Evolutionary conservation across 1,140 invertebrate species (phyloP), one percentile per base, ranked within the genome.

Genomic region (Asbolus verrucosus): DNA sequence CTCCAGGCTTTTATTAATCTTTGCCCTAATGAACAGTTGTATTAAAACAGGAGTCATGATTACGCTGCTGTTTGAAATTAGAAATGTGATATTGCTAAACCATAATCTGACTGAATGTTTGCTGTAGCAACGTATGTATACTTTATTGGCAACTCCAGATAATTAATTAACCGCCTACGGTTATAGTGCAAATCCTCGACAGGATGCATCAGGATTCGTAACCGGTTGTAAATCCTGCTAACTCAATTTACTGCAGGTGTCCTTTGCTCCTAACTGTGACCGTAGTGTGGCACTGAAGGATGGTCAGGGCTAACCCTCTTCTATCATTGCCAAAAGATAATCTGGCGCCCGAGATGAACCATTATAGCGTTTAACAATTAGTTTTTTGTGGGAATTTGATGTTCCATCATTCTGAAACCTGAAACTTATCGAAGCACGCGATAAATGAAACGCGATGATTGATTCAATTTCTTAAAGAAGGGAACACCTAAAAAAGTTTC

Each of bases 401-500:
- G 19, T 27, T 8, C 3, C 3, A 54, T 54, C n/a, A n/a, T 36
- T 36, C n/a, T 2, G 2, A 11, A 2, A 3, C 6, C 33, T 13
- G 21, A 18, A 43, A 50, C 6, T 50, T 50, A 21, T 19, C 43
- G 19, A 50, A 6, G 8, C n/a, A 21, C 5, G 43, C 16, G n/a
- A n/a, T n/a, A n/a, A n/a, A n/a, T n/a, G n/a, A n/a, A n/a, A n/a
- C n/a, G n/a, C 21, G 46, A 54, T 54, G 46, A 54, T 54, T 54
- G 46, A 54, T 54, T 54, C 46, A 54, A 54, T 54, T 54, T 54
- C 46, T 54, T 54, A 54, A 54, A 54, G 46, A 54, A 54, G 19
- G n/a, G 46, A 54, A 13, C 19, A 27, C 46, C 46, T 27, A 54
- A 19, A 54, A 54, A 46, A 46, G 18, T 2, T 54, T 54, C 19